These are phyloP conservation scores for Anser brachyrhynchus DNA, from an alignment of 2,113 vertebrate genomes.

Conservation along the genomic window DNA sequence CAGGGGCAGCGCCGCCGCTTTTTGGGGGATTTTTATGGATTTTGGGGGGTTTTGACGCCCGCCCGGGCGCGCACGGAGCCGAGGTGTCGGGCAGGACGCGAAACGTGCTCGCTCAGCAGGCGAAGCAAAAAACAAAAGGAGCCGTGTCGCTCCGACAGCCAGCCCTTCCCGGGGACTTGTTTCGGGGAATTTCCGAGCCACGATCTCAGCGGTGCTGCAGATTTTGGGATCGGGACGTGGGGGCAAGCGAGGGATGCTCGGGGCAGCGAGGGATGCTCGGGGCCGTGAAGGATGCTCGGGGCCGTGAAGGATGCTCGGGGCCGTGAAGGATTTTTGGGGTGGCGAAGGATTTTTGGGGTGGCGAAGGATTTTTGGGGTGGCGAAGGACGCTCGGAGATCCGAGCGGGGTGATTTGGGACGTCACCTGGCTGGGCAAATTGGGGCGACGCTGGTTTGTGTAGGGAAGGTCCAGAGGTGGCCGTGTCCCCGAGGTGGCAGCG, in stretches of 20 bases:
- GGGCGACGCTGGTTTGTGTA: too few relatives aligned
- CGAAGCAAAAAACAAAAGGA: neutral
- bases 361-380: too few relatives aligned
- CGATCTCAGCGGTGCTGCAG: neutral
- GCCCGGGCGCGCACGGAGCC: fast-evolving
- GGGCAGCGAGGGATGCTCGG: neutral
- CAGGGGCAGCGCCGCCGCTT: neutral
- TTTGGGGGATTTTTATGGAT: neutral
- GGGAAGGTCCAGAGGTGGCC: neutral
- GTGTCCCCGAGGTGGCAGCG: neutral
- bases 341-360: too few relatives aligned
- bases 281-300: neutral
- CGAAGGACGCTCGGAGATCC: too few relatives aligned
- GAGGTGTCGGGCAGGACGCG: neutral
- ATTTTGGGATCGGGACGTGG: neutral
- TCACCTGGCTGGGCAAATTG: neutral
- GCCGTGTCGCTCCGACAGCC: neutral
- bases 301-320: neutral
- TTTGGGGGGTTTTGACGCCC: neutral
- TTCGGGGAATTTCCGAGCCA: neutral
- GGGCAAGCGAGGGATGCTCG: neutral
- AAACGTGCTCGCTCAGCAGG: neutral
- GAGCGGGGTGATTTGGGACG: too few relatives aligned
- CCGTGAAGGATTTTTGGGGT: too few relatives aligned
- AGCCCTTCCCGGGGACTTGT: neutral